Evolutionary conservation across 2,113 vertebrate genomes (phyloP), one percentile per base, ranked within the genome.

Genomic region (Pseudorhombus dupliciocellatus): DNA sequence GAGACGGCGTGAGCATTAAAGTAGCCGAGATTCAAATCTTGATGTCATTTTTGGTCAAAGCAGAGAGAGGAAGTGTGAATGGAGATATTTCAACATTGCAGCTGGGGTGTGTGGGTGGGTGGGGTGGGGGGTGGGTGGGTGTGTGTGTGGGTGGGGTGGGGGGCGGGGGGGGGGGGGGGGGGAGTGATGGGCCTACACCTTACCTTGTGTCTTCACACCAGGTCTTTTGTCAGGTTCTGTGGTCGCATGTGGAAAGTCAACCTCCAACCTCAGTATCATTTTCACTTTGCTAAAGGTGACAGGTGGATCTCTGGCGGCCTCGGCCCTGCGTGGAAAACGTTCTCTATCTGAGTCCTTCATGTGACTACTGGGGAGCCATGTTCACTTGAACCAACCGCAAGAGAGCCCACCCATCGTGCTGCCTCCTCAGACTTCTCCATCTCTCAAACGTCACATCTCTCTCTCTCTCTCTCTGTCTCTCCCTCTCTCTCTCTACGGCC

Each of bases 321-420:
- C 50, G 11, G 5, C 25, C 9, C 11, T 80, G 81, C 48, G 69
- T 58, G 16, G 64, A 22, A 60, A 20, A 44, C 48, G 57, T 67
- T 51, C 42, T 59, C 0, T 15, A 0, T 44, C 22, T 24, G 25
- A 51, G 44, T 40, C 25, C 46, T 69, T 53, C 21, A 1, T 44
- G 37, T 86, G 61, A 87, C 55, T 67, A 7, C 66, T 61, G 0
- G 20, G 16, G 53, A 71, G 40, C 26, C 21, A 24, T 46, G 31
- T 42, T 48, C 16, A 54, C 24, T 75, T 67, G 28, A 72, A 58
- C 56, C 69, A 80, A 82, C 80, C 79, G 79, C 58, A 84, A 60
- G 28, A 42, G 37, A 84, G 77, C 84, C 86, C 83, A 87, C 88
- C 85, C 86, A 77, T 87, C 76, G 52, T 48, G 58, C 10, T 24